Evolutionary conservation across 92 coral and sea anemone genomes (phyloP).

Genomic region (Montipora capitata): DNA sequence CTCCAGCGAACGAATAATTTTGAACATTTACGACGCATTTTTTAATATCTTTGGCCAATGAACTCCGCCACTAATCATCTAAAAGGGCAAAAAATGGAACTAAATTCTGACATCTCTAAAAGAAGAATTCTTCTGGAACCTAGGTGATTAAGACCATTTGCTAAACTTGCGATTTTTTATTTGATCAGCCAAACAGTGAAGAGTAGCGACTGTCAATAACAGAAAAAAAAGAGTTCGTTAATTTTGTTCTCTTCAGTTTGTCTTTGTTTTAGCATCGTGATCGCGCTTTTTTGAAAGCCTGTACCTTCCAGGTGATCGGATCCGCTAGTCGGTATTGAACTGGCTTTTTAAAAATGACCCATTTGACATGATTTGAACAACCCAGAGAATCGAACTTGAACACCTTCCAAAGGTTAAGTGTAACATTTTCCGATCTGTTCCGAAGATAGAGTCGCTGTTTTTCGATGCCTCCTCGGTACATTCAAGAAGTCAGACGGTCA

Average conservation of each 20-base stretch:
- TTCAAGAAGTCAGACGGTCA: no score
- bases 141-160: background rate
- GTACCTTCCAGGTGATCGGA: background rate
- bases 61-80: background rate
- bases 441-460: no score
- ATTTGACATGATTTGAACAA: background rate
- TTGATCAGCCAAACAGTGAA: constrained; percentile 33
- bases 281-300: background rate
- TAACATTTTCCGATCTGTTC: no score
- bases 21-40: background rate
- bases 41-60: background rate
- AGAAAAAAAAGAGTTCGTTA: background rate
- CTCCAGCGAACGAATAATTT: background rate
- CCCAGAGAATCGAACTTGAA: no score
- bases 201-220: constrained; percentile 36
- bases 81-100: background rate
- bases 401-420: no score
- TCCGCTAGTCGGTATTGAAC: background rate
- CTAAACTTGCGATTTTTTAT: constrained; percentile 23
- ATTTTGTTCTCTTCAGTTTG: background rate
- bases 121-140: background rate
- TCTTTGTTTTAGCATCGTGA: background rate
- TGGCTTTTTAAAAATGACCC: no score
- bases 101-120: background rate
- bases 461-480: no score